Evolutionary conservation across 2,797 vertebrate species (phyloP).

Genomic region (Micrastur ruficollis): DNA sequence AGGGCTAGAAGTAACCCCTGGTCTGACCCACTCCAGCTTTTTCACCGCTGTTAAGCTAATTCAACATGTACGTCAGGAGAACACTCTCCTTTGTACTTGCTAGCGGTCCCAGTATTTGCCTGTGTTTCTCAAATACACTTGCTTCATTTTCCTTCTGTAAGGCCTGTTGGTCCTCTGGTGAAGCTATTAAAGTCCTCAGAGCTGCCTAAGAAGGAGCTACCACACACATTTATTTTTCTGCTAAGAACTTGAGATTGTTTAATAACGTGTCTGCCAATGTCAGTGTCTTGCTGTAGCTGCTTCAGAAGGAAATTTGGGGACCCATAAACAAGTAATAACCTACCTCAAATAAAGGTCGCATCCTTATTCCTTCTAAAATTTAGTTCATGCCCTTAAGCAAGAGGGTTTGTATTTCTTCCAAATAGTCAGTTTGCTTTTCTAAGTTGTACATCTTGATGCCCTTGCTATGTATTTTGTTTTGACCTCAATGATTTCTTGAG

Average conservation of each 20-base stretch:
- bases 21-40: not conserved
- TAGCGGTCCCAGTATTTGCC: not conserved
- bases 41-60: not conserved
- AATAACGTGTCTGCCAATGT: not conserved
- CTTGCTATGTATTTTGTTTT: not conserved
- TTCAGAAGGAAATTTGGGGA: not conserved
- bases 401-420: not conserved
- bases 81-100: not conserved
- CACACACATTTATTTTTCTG: not conserved
- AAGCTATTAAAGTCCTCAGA: not conserved
- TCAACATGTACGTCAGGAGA: too few species aligned
- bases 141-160: not conserved
- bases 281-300: not conserved
- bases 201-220: not conserved
- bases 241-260: not conserved
- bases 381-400: not conserved
- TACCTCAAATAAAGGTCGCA: not conserved
- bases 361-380: not conserved
- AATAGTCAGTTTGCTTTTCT: not conserved
- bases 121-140: not conserved
- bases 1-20: not conserved
- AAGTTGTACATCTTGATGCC: not conserved
- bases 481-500: constrained; percentile 11
- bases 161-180: not conserved
- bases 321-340: not conserved